Conservation (phyloP, 1,140 invertebrate species). For the Drosophila repleta region DNA sequence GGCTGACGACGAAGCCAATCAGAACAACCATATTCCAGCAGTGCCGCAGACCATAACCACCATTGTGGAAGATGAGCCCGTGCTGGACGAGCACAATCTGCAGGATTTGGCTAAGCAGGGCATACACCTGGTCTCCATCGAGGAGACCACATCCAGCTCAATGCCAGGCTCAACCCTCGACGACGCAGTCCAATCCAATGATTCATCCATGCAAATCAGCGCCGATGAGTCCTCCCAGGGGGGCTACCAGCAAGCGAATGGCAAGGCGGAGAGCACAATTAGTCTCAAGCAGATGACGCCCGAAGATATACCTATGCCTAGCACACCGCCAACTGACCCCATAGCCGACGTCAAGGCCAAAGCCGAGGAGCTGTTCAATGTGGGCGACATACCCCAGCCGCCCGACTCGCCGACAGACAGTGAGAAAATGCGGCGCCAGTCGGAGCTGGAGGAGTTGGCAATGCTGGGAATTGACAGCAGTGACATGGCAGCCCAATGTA, state of each 20-base stretch:
- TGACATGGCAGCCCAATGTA: slow-evolving; percentile 87
- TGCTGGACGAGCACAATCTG: slow-evolving; percentile 62
- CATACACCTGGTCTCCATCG: slow-evolving; percentile 74
- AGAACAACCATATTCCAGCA: slow-evolving; percentile 20
- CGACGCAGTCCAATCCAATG: slow-evolving; percentile 22
- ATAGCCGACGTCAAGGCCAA: slow-evolving; percentile 19
- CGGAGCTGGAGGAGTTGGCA: slow-evolving; percentile 87
- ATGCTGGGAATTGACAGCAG: slow-evolving; percentile 89
- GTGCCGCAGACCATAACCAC: slow-evolving; percentile 65
- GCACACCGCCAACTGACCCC: slow-evolving; percentile 30
- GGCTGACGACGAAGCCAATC: slow-evolving; percentile 33
- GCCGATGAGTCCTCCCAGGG: slow-evolving; percentile 20
- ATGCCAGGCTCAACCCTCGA: slow-evolving; percentile 36
- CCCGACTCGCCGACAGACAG: slow-evolving; percentile 66
- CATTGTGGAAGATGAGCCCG: slow-evolving; percentile 65
- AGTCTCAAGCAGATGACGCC: slow-evolving; percentile 37
- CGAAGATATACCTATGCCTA: slow-evolving; percentile 66
- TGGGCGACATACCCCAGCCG: slow-evolving; percentile 71
- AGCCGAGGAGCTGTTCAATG: slow-evolving; percentile 29
- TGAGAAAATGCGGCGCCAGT: slow-evolving; percentile 83
- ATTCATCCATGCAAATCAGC: slow-evolving; percentile 34
- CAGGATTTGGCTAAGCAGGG: slow-evolving; percentile 76
- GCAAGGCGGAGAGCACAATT: slow-evolving; percentile 33
- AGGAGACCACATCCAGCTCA: slow-evolving; percentile 54
- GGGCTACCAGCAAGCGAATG: slow-evolving; percentile 36